Evolutionary conservation across 2,888 invertebrate species (phyloP).

Genomic region (Axea sp.): DNA sequence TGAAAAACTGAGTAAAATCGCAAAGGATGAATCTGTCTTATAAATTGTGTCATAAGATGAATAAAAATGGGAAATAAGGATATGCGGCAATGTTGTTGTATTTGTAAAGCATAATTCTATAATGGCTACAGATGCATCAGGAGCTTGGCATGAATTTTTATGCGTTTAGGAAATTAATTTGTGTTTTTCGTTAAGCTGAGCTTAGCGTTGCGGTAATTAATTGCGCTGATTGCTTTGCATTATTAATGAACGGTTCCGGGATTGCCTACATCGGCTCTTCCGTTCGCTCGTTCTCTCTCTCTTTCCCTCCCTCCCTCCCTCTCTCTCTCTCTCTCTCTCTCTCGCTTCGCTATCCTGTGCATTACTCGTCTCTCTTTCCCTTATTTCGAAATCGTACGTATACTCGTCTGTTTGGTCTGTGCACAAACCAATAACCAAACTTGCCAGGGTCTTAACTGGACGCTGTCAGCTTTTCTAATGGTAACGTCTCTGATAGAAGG

Average conservation of each 20-base stretch:
- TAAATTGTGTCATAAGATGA: conserved; percentile 6
- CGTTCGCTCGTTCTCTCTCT: conserved; percentile 57
- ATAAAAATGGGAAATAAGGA: conserved; percentile 7
- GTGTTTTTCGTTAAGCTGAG: conserved; percentile 77
- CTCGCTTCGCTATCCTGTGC: too few species aligned
- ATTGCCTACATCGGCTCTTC: conserved; percentile 68
- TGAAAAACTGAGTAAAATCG: not conserved
- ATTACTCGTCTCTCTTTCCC: too few species aligned
- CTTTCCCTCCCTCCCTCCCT: conserved; percentile 51
- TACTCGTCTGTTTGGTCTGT: conserved; percentile 24
- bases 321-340: conserved; percentile 55
- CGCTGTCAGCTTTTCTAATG: conserved; percentile 58
- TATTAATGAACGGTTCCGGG: conserved; percentile 77
- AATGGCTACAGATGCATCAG: conserved; percentile 29
- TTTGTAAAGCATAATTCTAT: conserved; percentile 45
- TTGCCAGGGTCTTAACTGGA: conserved; percentile 40
- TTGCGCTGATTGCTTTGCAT: conserved; percentile 79
- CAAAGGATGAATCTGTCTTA: not conserved
- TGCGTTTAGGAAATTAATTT: conserved; percentile 79
- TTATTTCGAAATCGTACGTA: conserved; percentile 40
- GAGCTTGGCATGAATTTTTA: conserved; percentile 74
- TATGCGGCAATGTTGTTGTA: conserved; percentile 4
- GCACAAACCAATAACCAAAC: conserved; percentile 18
- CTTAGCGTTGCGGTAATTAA: conserved; percentile 79
- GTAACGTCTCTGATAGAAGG: conserved; percentile 59